Evolutionary conservation across 2,888 invertebrate species (phyloP), one percentile per base, ranked within the genome.

Genomic region (Drosophila flavopinicola): DNA sequence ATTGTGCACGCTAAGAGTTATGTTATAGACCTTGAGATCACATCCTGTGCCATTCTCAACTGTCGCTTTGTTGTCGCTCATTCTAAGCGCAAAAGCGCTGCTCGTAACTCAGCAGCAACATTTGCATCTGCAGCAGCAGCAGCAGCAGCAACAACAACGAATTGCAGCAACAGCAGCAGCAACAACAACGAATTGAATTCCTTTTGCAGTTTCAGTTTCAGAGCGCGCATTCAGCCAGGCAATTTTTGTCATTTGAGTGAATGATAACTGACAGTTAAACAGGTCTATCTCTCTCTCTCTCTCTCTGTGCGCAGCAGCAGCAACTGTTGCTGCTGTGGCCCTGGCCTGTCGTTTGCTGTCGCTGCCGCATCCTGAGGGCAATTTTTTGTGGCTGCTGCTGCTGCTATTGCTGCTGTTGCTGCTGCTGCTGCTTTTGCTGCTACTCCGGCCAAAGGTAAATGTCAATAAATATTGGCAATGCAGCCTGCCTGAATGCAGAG

Each of bases 221-320:
- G 63, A 32, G 41, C 44, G 33, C 38, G 44, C 49, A 67, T 60
- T 68, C n/a, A 42, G 53, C 41, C 35, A 66, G 44, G 75, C 72
- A 75, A 78, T 80, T 79, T 70, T 80, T 80, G 82, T 75, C 78
- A 78, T 78, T 76, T 78, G 86, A 88, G 87, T 88, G 88, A 86
- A 85, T 86, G 88, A 88, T 88, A 85, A 82, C 86, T 86, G 86
- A 86, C 86, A 86, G 85, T 70, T 80, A 66, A 69, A 77, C 85
- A 85, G 85, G 74, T 69, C 57, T 33, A 35, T 30, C n/a, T n/a
- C n/a, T n/a, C n/a, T n/a, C n/a, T n/a, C n/a, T n/a, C n/a, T n/a
- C n/a, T n/a, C n/a, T n/a, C n/a, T n/a, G n/a, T n/a, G n/a, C n/a
- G 29, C 44, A 39, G 39, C 44, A 47, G 27, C 47, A 24, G 15